Conservation (phyloP, 2,113 vertebrate species). For the Cepphus grylle region DNA sequence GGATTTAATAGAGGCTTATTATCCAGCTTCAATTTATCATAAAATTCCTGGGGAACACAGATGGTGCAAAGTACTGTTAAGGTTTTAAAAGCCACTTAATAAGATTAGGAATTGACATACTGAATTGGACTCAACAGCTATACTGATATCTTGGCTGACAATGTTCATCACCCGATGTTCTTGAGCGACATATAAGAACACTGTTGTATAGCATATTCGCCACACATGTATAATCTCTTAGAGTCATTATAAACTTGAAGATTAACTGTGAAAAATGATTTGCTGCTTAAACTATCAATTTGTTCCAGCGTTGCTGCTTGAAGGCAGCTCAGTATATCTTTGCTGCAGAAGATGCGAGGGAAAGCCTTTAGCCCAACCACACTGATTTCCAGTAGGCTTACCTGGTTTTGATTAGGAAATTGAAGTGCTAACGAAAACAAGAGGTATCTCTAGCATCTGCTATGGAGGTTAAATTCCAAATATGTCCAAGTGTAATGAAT, state of each 20-base stretch:
- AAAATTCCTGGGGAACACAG: conserved; percentile 4
- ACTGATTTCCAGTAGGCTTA: not conserved
- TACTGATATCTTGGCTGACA: conserved; percentile 11
- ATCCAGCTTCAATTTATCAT: conserved; percentile 11
- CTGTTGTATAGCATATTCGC: not conserved
- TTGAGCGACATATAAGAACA: not conserved
- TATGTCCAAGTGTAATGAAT: not conserved
- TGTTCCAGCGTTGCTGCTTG: not conserved
- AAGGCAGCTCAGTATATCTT: not conserved
- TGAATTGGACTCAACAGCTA: conserved; percentile 10
- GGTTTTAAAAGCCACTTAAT: conserved; percentile 43
- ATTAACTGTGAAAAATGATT: conserved; percentile 34
- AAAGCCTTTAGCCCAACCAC: not conserved
- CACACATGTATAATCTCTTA: conserved; percentile 13
- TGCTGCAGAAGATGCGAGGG: not conserved
- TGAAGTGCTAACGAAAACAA: not conserved
- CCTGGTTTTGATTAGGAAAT: not conserved
- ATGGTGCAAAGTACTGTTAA: conserved; percentile 10
- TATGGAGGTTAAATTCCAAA: not conserved
- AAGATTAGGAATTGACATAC: conserved; percentile 34
- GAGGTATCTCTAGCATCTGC: not conserved
- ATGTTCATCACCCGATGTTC: not conserved
- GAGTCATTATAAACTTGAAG: conserved; percentile 33
- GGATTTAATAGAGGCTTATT: conserved; percentile 8
- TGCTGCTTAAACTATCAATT: conserved; percentile 24